Percentiles rank a stretch among this genome's conserved stretches.
phyloP scores from a whole-genome alignment of 1,140 invertebrate species.

The Drepana arcuata region DNA sequence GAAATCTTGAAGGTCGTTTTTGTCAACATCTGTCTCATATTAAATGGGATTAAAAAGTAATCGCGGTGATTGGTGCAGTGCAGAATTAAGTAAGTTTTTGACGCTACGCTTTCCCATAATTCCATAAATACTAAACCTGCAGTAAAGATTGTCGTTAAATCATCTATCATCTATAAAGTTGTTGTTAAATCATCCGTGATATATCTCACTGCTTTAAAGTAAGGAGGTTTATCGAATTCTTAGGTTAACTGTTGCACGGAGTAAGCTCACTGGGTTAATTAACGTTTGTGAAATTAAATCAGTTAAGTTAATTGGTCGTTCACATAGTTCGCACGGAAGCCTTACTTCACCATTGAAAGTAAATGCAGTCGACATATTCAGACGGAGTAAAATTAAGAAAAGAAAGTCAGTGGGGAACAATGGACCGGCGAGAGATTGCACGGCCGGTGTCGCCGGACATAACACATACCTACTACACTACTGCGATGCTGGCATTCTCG shows the following conservation, averaged over 20 bases:
- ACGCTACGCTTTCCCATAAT: too few species aligned
- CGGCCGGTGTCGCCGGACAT: too few species aligned
- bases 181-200: background rate
- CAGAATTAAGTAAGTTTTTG: too few species aligned
- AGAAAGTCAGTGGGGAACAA: conserved; percentile 33
- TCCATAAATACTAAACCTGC: too few species aligned
- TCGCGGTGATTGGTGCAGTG: too few species aligned
- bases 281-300: conserved; percentile 14
- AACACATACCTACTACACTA: too few species aligned
- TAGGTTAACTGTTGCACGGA: background rate
- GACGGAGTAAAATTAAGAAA: conserved; percentile 31
- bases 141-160: too few species aligned
- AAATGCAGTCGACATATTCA: conserved; percentile 1
- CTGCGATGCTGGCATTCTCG: too few species aligned
- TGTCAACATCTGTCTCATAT: too few species aligned
- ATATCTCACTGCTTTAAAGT: background rate
- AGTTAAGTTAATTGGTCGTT: conserved; percentile 8
- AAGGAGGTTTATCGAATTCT: conserved; percentile 1
- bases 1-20: too few species aligned
- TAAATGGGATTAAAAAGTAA: too few species aligned
- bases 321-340: conserved; percentile 33
- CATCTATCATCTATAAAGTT: too few species aligned
- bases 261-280: background rate
- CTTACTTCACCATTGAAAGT: conserved; percentile 13
- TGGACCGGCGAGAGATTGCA: conserved; percentile 17